These are phyloP conservation scores for Pharmacophagus antenor DNA, from an alignment of 2,888 invertebrate genomes.

Conservation along the genomic window DNA sequence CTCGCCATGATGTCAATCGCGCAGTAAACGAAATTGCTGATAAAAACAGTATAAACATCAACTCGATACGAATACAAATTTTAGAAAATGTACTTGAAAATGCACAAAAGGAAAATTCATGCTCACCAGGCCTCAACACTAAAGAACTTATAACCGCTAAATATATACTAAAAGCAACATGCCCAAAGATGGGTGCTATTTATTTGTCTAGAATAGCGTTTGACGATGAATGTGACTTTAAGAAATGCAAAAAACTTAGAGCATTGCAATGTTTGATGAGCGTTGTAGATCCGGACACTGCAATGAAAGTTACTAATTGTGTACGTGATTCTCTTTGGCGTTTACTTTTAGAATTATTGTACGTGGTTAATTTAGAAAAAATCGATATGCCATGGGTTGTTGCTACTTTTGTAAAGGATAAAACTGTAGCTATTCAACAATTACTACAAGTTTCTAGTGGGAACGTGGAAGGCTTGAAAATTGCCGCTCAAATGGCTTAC, in stretches of 20 bases:
- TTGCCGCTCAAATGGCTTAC: constrained; percentile 57
- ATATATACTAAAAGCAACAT: constrained; percentile 75
- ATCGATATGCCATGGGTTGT: constrained; percentile 75
- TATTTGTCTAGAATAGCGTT: constrained; percentile 74
- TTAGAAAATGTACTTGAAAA: constrained; percentile 70
- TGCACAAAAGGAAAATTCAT: constrained; percentile 48
- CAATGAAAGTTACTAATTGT: constrained; percentile 67
- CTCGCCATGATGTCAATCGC: constrained; percentile 67
- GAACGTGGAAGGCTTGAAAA: constrained; percentile 59
- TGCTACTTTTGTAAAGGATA: constrained; percentile 67
- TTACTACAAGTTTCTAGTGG: constrained; percentile 56
- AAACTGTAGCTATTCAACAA: constrained; percentile 63
- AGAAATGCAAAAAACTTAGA: constrained; percentile 71
- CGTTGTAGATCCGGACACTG: constrained; percentile 68
- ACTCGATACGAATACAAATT: constrained; percentile 71
- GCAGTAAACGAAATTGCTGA: constrained; percentile 76
- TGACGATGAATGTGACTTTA: constrained; percentile 70
- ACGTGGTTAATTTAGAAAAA: constrained; percentile 63
- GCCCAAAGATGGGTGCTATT: constrained; percentile 76
- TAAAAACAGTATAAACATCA: constrained; percentile 72
- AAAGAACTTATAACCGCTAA: constrained; percentile 70
- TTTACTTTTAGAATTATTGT: constrained; percentile 65
- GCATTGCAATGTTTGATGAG: constrained; percentile 76
- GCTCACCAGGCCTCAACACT: constrained; percentile 50
- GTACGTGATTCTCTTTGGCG: constrained; percentile 67